phyloP scores from a whole-genome alignment of 1,140 invertebrate genomes.

The Helicorthomorpha holstii region DNA sequence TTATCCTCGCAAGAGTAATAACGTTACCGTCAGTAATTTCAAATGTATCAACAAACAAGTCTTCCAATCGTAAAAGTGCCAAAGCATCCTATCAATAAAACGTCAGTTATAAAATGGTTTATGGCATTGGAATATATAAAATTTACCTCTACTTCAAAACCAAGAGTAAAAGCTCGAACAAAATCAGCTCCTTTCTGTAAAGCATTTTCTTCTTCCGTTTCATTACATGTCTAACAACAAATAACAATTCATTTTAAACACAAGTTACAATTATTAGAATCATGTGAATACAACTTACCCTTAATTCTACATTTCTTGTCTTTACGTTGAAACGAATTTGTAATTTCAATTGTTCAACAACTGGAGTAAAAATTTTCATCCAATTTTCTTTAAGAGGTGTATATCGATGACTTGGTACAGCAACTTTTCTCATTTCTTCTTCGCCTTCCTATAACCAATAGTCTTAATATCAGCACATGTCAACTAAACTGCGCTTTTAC shows the following conservation, averaged over 20 bases:
- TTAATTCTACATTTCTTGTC: constrained; percentile 74
- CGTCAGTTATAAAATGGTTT: constrained; percentile 3
- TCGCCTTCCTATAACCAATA: constrained; percentile 8
- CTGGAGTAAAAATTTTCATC: constrained; percentile 90
- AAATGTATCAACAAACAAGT: constrained; percentile 94
- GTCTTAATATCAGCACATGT: too few species aligned
- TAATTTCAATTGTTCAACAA: constrained; percentile 86
- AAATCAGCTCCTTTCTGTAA: constrained; percentile 97
- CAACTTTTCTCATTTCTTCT: constrained; percentile 35
- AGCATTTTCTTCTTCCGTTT: constrained; percentile 71
- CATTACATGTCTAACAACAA: constrained; percentile 22
- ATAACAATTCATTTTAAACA: constrained; percentile 1
- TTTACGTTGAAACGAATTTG: constrained; percentile 91
- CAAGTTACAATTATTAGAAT: constrained; percentile 1
- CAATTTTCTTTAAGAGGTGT: constrained; percentile 90
- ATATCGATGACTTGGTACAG: constrained; percentile 60
- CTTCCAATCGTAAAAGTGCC: constrained; percentile 84
- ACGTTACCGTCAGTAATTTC: constrained; percentile 72
- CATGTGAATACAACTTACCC: constrained; percentile 16
- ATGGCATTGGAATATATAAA: background rate
- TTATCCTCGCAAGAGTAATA: constrained; percentile 2
- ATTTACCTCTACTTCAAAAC: constrained; percentile 79
- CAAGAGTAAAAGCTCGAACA: constrained; percentile 86
- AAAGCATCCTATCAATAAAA: constrained; percentile 55
- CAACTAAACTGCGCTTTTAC: too few species aligned